Evolutionary conservation across 2,888 invertebrate species (phyloP), one percentile per base, ranked within the genome.

Genomic region (Baronia brevicornis): DNA sequence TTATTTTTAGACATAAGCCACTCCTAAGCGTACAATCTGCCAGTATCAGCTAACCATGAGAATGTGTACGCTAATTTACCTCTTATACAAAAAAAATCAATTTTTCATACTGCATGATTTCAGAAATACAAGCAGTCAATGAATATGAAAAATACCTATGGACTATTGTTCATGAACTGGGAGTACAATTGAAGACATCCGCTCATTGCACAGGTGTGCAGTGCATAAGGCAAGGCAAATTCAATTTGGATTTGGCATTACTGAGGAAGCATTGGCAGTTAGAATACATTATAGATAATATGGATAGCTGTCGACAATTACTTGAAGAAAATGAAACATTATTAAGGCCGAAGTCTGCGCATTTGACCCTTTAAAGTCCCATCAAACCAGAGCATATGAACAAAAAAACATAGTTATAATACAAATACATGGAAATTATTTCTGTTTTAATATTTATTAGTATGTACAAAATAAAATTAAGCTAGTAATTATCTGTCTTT

Each of bases 91-190:
- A n/a, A 6, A 20, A 13, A 4, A 6, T 22, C 4, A 29, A 6
- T n/a, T 13, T 6, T 13, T 7, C 13, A 13, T 10, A 7, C 9
- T n/a, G n/a, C n/a, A n/a, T n/a, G 2, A 17, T 23, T n/a, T n/a
- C 84, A 94, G 97, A 97, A 84, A 79, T 98, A 13, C 93, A 95
- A 60, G 88, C 91, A 18, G 88, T 95, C 11, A 96, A 97, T 72
- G 97, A 97, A 70, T 88, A 89, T 48, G 93, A 93, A 43, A 75
- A 85, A 23, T 95, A 91, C 60, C 70, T 98, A 8, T 90, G 89
- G 62, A 84, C 87, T 0, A 52, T 98, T n/a, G 73, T 97, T 6
- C 90, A 95, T 60, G 93, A 96, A 40, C 77, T 98, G 18, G 98
- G 96, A 3, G 61, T 92, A 1, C 89, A 91, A 55, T 60, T 97